Evolutionary conservation across 2,797 vertebrate genomes (phyloP).

Genomic region (Orientallactaga sibirica): DNA sequence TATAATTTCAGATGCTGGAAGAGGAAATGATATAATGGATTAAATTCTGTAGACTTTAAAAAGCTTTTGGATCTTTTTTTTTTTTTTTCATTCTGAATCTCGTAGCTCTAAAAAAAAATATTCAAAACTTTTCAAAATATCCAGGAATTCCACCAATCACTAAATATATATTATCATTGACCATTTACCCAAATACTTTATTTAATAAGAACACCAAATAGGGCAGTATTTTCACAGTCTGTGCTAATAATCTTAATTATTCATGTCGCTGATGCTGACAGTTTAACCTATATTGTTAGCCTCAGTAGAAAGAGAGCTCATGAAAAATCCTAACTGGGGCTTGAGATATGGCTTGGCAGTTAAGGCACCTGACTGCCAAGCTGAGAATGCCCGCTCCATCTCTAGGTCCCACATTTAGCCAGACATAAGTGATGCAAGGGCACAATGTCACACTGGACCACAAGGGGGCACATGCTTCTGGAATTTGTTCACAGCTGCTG

Average conservation of each 20-base stretch:
- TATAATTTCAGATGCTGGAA: background rate
- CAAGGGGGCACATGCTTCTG: too few species aligned
- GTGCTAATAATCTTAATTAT: constrained; percentile 20
- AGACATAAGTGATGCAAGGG: too few species aligned
- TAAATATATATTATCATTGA: constrained; percentile 29
- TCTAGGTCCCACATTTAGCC: too few species aligned
- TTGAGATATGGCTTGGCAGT: too few species aligned
- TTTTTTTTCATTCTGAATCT: constrained; percentile 21
- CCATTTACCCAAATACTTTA: background rate
- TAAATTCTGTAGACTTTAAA: background rate
- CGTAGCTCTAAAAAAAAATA: constrained; percentile 32
- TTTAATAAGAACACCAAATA: constrained; percentile 40
- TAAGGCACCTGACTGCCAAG: too few species aligned
- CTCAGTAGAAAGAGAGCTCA: background rate
- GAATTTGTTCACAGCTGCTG: too few species aligned
- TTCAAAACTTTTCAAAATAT: constrained; percentile 25
- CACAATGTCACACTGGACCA: too few species aligned
- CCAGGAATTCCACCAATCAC: background rate
- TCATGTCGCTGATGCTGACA: background rate
- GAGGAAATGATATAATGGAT: constrained; percentile 5
- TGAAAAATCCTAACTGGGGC: background rate
- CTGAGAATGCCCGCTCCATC: too few species aligned
- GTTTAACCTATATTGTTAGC: background rate
- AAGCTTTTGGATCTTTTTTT: background rate
- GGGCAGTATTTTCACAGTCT: background rate